Base-by-base conservation (phyloP, 2,888 invertebrate genomes). In the Drosophila silvestris region DNA sequence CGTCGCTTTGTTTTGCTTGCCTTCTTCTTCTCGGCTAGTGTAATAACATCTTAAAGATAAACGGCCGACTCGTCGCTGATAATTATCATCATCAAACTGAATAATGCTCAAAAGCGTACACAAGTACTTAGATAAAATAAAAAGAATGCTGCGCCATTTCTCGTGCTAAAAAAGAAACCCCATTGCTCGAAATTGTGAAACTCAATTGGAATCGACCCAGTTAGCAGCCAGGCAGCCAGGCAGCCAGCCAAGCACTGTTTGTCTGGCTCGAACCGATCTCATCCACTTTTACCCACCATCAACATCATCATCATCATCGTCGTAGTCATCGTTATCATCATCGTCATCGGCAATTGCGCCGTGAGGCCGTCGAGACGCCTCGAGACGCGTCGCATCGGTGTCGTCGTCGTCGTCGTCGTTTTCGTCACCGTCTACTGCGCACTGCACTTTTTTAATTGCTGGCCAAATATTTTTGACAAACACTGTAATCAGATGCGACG, bases 391-490 rank as follows among this genome's bases (percentile, higher is more conserved):
- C 74, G 58, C 74, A 56, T 71, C 64, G 61, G 50, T 26, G 26
- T 47, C 50, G 61, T 19, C 37, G 19, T 39, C 19, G 19, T 10
- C 39, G 19, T 41, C 70, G 58, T 52, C 62, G 47, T 62, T 68
- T 26, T 70, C 78, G 82, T 79, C 82, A 81, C 53, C 62, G 79
- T 81, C 82, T 82, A 90, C 90, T 85, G 90, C 90, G 90, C 88
- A 85, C 64, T 85, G 88, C 90, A 82, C 74, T 81, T 81, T 82
- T 74, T 82, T 87, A 87, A 83, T 80, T 85, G 88, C 85, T 82
- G 88, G 72, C 74, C 85, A 89, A 85, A 85, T 85, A 85, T 87
- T 85, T 87, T 89, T 73, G 78, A 82, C 85, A 85, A 85, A 85
- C 76, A 89, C 60, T 78, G 83, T 87, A 89, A 87, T 89, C 85